Evolutionary conservation across 1,140 invertebrate genomes (phyloP), one percentile per base, ranked within the genome.

Genomic region (Zaprionus lachaisei): DNA sequence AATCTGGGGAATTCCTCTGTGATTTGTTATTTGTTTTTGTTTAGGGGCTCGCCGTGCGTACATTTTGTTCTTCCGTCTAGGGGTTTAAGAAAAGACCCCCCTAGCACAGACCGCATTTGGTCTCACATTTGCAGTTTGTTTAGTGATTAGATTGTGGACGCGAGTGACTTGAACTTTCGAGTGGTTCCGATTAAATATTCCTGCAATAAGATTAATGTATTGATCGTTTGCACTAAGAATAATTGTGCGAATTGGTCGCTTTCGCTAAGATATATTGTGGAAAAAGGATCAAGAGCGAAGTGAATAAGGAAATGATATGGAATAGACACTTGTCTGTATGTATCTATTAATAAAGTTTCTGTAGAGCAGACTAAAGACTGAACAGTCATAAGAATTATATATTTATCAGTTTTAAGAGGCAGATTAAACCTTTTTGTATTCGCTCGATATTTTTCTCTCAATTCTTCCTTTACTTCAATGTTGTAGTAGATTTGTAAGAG

Each of bases 161-260:
- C 55, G 44, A 67, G 55, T 47, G 38, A 47, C 12, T 44, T 58
- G 55, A 67, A 67, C 54, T 47, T 57, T 67, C 6, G 26, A 67
- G 55, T 47, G 34, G 34, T 12, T 51, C 6, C 11, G 63, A 66
- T 66, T 26, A 66, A 51, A 55, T 55, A 37, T 5, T 41, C 20
- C 20, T 6, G 49, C 12, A 49, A 24, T 24, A 63, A 11, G 12
- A 56, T 44, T 66, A 11, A 28, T 28, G 11, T 15, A 15, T 24
- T 38, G 31, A 65, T 38, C 34, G 34, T 51, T 26, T 65, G 63
- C 37, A 31, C 64, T 11, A 14, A 24, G 14, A 57, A 7, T 17
- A 15, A 12, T 20, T 1, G 3, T 20, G 6, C 5, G 14, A 44
- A 6, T 28, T 44, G 15, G 7, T 28, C 6, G 26, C 5, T 28